Evolutionary conservation across 2,113 vertebrate genomes (phyloP), one percentile per base, ranked within the genome.

Genomic region (Thymallus thymallus): DNA sequence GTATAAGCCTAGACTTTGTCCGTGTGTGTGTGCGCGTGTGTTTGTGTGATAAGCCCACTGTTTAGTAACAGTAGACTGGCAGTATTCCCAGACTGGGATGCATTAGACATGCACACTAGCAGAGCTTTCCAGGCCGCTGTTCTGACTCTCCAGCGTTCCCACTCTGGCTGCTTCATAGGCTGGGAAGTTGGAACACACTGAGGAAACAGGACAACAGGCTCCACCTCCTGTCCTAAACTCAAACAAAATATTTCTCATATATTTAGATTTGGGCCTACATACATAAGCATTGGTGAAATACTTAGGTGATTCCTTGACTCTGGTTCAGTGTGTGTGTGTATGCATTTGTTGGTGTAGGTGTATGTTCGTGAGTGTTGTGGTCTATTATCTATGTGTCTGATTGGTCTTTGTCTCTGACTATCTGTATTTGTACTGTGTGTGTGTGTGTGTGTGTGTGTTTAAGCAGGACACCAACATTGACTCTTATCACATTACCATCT

Each of bases 11-110:
- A 30, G 26, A 30, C 5, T 29, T 24, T 22, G 77, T 72, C n/a
- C 46, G 68, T 51, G 76, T 88, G 81, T 86, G 80, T 56, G 87
- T 78, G 81, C 82, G 79, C 76, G 79, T 66, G 72, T 87, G 84
- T 88, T 82, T 87, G 82, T 76, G 80, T 88, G 87, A 85, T 88
- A 85, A 91, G 81, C 85, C 86, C 84, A 88, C 81, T 89, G 80
- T 85, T 85, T 80, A 87, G 87, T 87, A 91, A 90, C 87, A 90
- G 88, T 86, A 86, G 85, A 88, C 89, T 89, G 89, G 90, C 89
- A 88, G 82, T 84, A 84, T 88, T 92, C 88, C 89, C 91, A 91
- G 89, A 90, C 84, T 80, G 87, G 77, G 80, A 83, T 86, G 88
- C 85, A 89, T 89, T 90, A 89, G 88, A 88, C 85, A 89, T 90